Percentiles rank a stretch among this genome's conserved stretches.
phyloP scores from a whole-genome alignment of 2,888 invertebrate genomes.

The Diabrotica balteata region DNA sequence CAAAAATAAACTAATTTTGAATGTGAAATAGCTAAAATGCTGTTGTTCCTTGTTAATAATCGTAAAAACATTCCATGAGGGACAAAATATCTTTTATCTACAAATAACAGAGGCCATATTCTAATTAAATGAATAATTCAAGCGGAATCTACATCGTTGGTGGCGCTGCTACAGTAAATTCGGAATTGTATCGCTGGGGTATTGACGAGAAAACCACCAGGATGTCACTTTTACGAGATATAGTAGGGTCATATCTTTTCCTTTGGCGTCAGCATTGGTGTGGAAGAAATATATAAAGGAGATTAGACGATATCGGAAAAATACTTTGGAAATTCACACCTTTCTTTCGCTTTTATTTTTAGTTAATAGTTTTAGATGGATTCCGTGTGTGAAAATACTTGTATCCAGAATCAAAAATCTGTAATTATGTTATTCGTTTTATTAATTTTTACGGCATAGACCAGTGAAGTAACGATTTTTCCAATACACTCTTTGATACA shows the following conservation, averaged over 20 bases:
- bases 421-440: no score
- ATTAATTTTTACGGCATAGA: no score
- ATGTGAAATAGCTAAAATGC: no score
- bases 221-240: constrained; percentile 17
- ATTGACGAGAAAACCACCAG: constrained; percentile 9
- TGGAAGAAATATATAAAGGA: background rate
- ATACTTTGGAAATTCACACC: background rate
- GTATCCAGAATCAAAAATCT: no score
- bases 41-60: background rate
- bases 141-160: constrained; percentile 32
- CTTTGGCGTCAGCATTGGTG: background rate
- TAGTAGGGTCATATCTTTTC: constrained; percentile 10
- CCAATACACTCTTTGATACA: no score
- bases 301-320: background rate
- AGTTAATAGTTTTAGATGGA: no score
- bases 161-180: background rate
- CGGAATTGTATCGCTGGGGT: constrained; percentile 7
- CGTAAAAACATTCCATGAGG: constrained; percentile 25
- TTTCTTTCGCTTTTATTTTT: background rate
- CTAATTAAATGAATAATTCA: constrained; percentile 41
- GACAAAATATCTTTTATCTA: constrained; percentile 10
- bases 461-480: no score
- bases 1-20: no score
- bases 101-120: constrained; percentile 30
- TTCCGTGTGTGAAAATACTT: no score